Conservation (phyloP, 2,797 vertebrate species). For the Pteropus rufus region DNA sequence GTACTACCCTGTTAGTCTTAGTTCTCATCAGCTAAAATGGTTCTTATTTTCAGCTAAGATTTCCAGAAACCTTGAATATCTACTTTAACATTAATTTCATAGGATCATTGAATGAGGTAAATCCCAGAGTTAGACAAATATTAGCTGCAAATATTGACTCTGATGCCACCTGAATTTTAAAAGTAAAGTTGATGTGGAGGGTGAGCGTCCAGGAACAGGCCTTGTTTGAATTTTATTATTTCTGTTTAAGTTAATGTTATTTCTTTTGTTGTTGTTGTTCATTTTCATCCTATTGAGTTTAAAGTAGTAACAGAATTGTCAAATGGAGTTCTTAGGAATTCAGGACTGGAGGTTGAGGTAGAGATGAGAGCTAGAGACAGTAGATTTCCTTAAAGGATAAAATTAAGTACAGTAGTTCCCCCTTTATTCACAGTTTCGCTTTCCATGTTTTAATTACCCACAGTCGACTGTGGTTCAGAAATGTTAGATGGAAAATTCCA, state of each 20-base stretch:
- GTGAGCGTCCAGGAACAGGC: not conserved
- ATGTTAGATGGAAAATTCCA: not conserved
- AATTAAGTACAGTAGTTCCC: not conserved
- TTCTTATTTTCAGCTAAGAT: conserved; percentile 12
- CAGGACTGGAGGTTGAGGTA: not conserved
- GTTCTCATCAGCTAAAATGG: not conserved
- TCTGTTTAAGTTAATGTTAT: conserved; percentile 17
- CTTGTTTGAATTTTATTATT: conserved; percentile 39
- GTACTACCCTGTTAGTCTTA: not conserved
- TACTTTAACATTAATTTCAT: conserved; percentile 46
- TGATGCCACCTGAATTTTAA: conserved; percentile 26
- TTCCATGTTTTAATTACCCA: not conserved
- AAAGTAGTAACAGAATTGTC: not conserved
- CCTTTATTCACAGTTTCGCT: not conserved
- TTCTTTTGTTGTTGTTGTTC: not conserved
- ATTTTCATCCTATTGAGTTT: conserved; percentile 39
- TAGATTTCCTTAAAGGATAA: conserved; percentile 23
- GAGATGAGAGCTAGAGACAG: conserved; percentile 8
- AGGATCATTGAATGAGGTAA: conserved; percentile 21
- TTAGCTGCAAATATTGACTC: conserved; percentile 46
- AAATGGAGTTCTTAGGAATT: not conserved
- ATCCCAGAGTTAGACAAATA: conserved; percentile 20
- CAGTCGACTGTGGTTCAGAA: not conserved
- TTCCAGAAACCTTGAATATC: conserved; percentile 27
- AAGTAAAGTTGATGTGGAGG: not conserved